Conservation (phyloP, 2,113 vertebrate species). For the Crotalus horridus region DNA sequence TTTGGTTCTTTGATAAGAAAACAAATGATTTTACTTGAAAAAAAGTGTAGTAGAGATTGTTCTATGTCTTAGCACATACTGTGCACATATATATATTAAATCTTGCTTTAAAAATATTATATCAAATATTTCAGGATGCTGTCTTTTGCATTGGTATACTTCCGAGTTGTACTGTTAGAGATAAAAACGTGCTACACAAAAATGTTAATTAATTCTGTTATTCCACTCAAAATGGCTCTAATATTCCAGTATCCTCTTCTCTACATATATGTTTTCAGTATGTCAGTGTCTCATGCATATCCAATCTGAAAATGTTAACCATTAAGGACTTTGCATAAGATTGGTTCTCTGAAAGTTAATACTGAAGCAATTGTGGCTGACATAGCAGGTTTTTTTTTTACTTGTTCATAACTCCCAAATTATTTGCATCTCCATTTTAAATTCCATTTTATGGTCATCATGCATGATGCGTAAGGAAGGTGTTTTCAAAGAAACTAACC, state of each 20-base stretch:
- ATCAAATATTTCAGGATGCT: not conserved
- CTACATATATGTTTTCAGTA: not conserved
- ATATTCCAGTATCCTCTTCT: not conserved
- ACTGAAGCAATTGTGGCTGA: not conserved
- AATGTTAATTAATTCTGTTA: not conserved
- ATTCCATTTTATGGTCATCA: not conserved
- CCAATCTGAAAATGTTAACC: not conserved
- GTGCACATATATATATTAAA: not conserved
- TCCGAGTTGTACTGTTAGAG: not conserved
- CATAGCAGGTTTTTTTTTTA: not conserved
- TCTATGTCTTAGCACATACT: not conserved
- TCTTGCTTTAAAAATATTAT: not conserved
- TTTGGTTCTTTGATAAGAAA: not conserved
- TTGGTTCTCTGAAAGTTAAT: not conserved
- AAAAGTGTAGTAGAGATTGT: not conserved
- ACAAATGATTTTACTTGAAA: not conserved
- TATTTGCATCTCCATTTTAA: not conserved
- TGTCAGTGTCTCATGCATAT: not conserved
- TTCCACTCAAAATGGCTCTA: not conserved
- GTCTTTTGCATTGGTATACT: not conserved
- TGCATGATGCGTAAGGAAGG: not conserved
- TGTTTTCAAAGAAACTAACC: not conserved
- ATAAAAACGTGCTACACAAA: not conserved
- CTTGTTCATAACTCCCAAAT: not conserved
- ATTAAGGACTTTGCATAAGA: not conserved